A percentile compares a stretch with the other conserved stretches of the same genome.
Conservation (phyloP, 2,888 invertebrate species). For the Melinaea marsaeus region DNA sequence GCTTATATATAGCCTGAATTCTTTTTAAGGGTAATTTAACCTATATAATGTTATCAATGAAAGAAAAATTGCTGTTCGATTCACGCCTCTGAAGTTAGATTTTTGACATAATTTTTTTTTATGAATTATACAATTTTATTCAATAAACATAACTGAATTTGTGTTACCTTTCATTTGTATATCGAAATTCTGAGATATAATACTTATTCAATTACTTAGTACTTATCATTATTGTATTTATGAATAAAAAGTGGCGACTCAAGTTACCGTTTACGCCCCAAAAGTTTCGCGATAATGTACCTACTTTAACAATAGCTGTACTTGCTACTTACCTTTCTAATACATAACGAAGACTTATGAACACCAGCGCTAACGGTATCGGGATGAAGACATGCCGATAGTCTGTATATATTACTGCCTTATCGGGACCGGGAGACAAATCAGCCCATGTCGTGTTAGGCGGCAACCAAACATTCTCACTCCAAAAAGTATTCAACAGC, state of each 20-base stretch:
- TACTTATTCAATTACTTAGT: no score
- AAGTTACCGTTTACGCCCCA: slow-evolving; percentile 32
- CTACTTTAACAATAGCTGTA: slow-evolving; percentile 4
- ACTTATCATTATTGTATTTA: no score
- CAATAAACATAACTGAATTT: no score
- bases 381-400: slow-evolving; percentile 89
- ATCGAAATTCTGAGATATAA: no score
- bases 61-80: no score
- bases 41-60: no score
- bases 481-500: slow-evolving; percentile 83
- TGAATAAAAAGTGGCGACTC: slow-evolving; percentile 8
- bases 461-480: slow-evolving; percentile 93
- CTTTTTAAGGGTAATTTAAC: no score
- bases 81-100: no score
- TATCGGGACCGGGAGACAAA: slow-evolving; percentile 85
- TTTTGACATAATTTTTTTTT: no score
- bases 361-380: slow-evolving; percentile 87
- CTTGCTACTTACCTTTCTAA: slow-evolving; percentile 88
- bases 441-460: slow-evolving; percentile 94
- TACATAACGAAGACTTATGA: slow-evolving; percentile 86
- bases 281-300: slow-evolving; percentile 22
- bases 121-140: no score
- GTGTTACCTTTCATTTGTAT: no score
- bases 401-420: slow-evolving; percentile 86
- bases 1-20: no score